Evolutionary conservation across 2,113 vertebrate genomes (phyloP).

Genomic region (Arenaria interpres): DNA sequence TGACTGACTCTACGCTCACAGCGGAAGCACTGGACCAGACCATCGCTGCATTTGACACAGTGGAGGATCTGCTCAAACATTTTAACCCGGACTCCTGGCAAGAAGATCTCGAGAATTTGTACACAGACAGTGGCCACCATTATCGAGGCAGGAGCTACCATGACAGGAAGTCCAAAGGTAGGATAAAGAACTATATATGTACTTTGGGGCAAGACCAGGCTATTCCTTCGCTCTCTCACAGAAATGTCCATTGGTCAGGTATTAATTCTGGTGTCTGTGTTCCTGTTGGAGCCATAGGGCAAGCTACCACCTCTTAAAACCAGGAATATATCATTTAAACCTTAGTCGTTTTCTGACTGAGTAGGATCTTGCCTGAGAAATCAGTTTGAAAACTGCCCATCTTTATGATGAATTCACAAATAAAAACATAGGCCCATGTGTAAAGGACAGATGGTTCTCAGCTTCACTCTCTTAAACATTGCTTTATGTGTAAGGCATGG

Average conservation of each 20-base stretch:
- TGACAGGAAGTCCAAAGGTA: slow-evolving; percentile 90
- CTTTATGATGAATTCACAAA: neutral
- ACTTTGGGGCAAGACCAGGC: neutral
- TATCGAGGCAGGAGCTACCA: slow-evolving; percentile 88
- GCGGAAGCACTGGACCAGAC: slow-evolving; percentile 86
- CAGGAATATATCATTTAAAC: neutral
- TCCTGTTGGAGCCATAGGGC: neutral
- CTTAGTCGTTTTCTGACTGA: neutral
- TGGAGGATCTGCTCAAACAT: slow-evolving; percentile 89
- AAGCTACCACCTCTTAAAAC: neutral
- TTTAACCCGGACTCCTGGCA: slow-evolving; percentile 91
- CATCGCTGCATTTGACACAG: slow-evolving; percentile 88
- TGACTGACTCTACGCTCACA: slow-evolving; percentile 81
- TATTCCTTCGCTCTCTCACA: neutral
- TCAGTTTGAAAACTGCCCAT: neutral
- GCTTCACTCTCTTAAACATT: slow-evolving; percentile 18
- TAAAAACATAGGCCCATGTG: neutral
- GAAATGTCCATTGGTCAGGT: neutral
- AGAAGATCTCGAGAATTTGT: slow-evolving; percentile 90
- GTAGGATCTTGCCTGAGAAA: neutral
- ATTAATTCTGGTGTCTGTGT: neutral
- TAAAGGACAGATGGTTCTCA: slow-evolving; percentile 28
- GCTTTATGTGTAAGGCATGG: neutral
- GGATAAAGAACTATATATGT: neutral
- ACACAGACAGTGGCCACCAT: slow-evolving; percentile 81